Evolutionary conservation across 2,797 vertebrate genomes (phyloP).

Genomic region (Alosa sapidissima): DNA sequence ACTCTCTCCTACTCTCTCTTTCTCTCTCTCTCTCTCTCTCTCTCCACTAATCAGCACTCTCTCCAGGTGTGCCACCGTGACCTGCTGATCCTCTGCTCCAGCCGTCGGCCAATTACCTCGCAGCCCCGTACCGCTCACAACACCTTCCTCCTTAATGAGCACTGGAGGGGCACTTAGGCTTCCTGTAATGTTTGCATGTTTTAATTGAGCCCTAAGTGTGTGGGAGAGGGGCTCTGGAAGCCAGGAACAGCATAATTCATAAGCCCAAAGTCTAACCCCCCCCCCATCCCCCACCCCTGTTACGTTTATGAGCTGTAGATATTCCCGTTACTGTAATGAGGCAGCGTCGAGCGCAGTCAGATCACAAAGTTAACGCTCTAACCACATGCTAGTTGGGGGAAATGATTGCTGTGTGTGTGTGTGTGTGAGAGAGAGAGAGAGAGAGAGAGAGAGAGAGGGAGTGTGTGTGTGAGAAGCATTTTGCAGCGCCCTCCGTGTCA

Average conservation of each 20-base stretch:
- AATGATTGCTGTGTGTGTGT: conserved; percentile 16
- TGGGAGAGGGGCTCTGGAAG: neutral
- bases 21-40: neutral
- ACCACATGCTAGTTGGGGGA: neutral
- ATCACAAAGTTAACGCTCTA: conserved; percentile 26
- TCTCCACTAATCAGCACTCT: neutral
- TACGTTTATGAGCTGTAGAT: conserved; percentile 20
- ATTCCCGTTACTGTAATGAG: conserved; percentile 19
- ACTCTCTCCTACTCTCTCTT: neutral
- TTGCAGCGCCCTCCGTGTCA: neutral
- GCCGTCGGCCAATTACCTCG: conserved; percentile 44
- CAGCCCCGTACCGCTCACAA: conserved; percentile 43
- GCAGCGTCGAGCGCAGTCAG: neutral
- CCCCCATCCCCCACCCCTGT: neutral
- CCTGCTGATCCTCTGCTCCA: conserved; percentile 18
- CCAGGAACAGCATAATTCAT: neutral
- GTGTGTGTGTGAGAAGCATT: neutral
- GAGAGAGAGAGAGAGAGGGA: too few species aligned
- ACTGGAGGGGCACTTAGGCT: neutral
- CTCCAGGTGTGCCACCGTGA: conserved; percentile 38
- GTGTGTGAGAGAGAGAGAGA: neutral
- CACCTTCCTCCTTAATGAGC: conserved; percentile 40
- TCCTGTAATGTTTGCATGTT: conserved; percentile 16
- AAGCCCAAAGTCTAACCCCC: neutral
- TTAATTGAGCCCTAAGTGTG: conserved; percentile 1